Evolutionary conservation across 2,113 vertebrate genomes (phyloP).

Genomic region (Nibea coibor): DNA sequence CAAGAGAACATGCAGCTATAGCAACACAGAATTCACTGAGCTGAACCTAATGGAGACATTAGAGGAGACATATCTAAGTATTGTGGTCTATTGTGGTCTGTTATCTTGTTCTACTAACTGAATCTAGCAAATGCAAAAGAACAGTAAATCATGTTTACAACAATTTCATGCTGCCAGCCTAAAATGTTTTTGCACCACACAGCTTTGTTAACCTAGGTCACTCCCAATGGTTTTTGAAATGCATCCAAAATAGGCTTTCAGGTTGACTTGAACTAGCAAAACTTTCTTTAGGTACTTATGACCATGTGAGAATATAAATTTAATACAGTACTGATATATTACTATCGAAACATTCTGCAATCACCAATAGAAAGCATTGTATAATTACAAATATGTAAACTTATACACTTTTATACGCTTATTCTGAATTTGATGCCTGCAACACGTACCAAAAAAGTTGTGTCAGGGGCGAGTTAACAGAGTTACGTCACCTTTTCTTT

Average conservation of each 20-base stretch:
- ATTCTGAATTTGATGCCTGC: too few species aligned
- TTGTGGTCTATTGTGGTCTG: neutral
- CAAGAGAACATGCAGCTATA: neutral
- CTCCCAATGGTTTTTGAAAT: neutral
- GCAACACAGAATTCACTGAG: neutral
- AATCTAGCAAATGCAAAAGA: neutral
- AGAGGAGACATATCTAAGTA: too few species aligned
- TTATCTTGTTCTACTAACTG: neutral
- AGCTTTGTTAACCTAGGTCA: neutral
- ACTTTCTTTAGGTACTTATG: too few species aligned
- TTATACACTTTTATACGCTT: too few species aligned
- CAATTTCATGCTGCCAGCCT: neutral
- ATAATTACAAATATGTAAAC: too few species aligned
- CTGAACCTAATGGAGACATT: neutral
- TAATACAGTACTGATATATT: neutral
- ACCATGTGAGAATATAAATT: neutral
- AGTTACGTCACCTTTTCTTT: too few species aligned
- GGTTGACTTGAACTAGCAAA: neutral
- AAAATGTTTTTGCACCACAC: neutral
- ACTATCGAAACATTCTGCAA: too few species aligned
- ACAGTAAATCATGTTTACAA: too few species aligned
- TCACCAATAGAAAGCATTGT: too few species aligned
- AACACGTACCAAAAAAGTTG: too few species aligned
- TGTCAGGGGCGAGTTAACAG: too few species aligned
- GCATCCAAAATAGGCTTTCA: neutral